Conservation (phyloP, 2,888 invertebrate genomes). For the Metellina segmentata region DNA sequence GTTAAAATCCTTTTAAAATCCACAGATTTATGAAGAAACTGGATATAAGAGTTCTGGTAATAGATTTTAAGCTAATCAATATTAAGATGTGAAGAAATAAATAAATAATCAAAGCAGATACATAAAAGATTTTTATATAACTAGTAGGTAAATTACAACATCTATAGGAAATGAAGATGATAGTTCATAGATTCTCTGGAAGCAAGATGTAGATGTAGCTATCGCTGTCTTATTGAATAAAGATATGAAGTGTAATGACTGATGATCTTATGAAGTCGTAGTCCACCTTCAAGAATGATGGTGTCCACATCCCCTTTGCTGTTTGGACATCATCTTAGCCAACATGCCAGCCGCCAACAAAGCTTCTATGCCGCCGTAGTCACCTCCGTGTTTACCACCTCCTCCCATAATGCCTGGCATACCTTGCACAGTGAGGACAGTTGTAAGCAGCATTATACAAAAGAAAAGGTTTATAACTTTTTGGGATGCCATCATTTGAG, state of each 20-base stretch:
- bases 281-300: background rate
- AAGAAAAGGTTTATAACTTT: constrained; percentile 1
- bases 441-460: background rate
- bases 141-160: background rate
- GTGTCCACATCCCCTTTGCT: background rate
- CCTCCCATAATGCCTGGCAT: background rate
- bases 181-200: too few relatives aligned
- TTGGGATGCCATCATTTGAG: background rate
- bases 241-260: too few relatives aligned
- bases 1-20: too few relatives aligned
- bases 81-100: too few relatives aligned
- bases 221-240: too few relatives aligned
- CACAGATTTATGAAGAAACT: too few relatives aligned
- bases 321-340: constrained; percentile 33
- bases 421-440: background rate
- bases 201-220: too few relatives aligned
- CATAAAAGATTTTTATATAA: background rate
- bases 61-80: too few relatives aligned
- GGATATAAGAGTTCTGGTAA: too few relatives aligned
- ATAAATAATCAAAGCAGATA: too few relatives aligned
- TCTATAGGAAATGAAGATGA: background rate
- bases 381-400: constrained; percentile 4
- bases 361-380: constrained; percentile 32
- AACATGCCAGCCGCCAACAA: constrained; percentile 33
- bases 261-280: background rate